Conservation (phyloP, 2,797 vertebrate species). For the Bufotes viridis region DNA sequence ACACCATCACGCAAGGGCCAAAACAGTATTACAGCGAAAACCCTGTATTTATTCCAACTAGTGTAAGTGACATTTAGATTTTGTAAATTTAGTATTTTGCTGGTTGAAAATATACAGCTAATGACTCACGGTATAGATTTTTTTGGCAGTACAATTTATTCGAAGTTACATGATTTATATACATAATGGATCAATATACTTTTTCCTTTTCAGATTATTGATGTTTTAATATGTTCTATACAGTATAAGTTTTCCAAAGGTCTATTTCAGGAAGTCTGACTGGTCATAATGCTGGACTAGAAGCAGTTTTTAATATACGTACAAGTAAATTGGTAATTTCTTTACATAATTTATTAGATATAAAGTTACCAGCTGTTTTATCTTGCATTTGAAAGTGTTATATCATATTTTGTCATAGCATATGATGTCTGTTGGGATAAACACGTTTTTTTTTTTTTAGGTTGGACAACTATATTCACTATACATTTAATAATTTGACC, state of each 20-base stretch:
- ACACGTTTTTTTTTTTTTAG: background rate
- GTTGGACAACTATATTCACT: too few species aligned
- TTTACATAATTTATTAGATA: background rate
- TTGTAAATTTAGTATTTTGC: constrained; percentile 36
- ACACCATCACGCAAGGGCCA: background rate
- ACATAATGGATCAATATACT: constrained; percentile 45
- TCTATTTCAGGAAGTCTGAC: constrained; percentile 44
- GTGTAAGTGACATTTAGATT: constrained; percentile 23
- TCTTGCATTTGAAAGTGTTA: background rate
- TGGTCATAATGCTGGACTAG: constrained; percentile 2
- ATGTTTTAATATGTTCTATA: constrained; percentile 47
- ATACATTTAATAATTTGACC: background rate
- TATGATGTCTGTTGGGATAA: background rate
- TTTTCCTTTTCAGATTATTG: constrained; percentile 54
- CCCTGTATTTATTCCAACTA: constrained; percentile 3
- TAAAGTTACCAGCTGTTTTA: background rate
- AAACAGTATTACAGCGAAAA: background rate
- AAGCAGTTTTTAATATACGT: background rate
- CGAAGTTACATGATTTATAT: constrained; percentile 45
- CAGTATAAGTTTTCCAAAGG: constrained; percentile 34
- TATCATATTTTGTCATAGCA: background rate
- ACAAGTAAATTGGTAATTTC: background rate
- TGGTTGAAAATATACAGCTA: constrained; percentile 38
- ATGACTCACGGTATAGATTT: constrained; percentile 50
- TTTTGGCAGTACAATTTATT: constrained; percentile 49